These are phyloP conservation scores for Rissa tridactyla DNA, from an alignment of 2,113 vertebrate genomes.

Conservation along the genomic window DNA sequence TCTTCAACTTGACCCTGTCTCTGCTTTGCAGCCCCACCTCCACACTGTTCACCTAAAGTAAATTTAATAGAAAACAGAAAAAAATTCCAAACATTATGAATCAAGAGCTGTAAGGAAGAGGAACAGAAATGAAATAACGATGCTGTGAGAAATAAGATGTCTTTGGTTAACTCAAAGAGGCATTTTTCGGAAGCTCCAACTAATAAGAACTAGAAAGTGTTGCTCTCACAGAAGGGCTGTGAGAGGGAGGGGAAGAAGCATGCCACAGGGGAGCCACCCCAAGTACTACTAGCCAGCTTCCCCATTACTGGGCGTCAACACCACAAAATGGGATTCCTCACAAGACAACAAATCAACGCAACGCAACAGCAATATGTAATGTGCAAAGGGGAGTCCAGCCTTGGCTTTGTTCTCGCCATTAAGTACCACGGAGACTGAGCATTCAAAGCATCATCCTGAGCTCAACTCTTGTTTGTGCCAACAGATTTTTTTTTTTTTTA, in stretches of 20 bases:
- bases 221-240: neutral
- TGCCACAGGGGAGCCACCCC: rapidly evolving
- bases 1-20: neutral
- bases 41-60: neutral
- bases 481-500: neutral
- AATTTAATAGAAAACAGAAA: neutral
- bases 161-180: neutral
- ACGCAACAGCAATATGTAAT: rapidly evolving
- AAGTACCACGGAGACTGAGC: rapidly evolving
- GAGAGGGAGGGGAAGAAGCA: neutral
- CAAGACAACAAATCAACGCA: rapidly evolving
- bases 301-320: neutral
- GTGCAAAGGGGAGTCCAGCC: rapidly evolving
- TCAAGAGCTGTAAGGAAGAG: neutral
- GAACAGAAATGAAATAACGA: neutral
- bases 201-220: neutral
- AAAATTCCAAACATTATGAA: neutral
- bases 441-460: neutral
- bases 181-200: neutral
- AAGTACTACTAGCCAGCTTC: too few species aligned
- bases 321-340: neutral
- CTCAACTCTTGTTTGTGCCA: neutral
- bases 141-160: neutral
- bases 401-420: rapidly evolving
- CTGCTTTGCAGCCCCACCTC: neutral